phyloP scores from a whole-genome alignment of 2,797 vertebrate genomes.

The Muscicapa comitata region DNA sequence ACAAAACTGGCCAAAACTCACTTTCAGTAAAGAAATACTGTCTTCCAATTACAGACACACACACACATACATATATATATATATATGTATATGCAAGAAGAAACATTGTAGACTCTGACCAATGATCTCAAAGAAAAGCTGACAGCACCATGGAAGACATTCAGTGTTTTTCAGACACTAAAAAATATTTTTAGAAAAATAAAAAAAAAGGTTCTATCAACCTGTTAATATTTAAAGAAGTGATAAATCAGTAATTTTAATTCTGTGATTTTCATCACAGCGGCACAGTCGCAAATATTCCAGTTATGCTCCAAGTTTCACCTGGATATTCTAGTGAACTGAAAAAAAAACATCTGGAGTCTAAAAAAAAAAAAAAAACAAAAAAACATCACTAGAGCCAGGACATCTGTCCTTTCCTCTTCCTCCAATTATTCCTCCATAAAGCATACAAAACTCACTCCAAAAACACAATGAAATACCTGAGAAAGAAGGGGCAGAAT shows the following conservation, averaged over 20 bases:
- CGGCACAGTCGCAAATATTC: background rate
- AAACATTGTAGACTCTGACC: background rate
- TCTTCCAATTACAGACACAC: background rate
- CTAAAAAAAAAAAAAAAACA: background rate
- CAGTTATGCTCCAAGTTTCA: background rate
- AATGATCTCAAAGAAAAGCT: background rate
- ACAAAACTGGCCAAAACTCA: background rate
- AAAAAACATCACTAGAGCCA: background rate
- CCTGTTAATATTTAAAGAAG: background rate
- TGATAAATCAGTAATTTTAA: background rate
- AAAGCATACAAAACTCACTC: background rate
- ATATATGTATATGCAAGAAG: fast-evolving
- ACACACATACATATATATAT: fast-evolving
- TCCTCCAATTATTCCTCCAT: conserved; percentile 9
- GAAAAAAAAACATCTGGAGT: background rate
- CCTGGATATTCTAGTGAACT: background rate
- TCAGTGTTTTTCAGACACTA: background rate
- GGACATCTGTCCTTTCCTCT: background rate
- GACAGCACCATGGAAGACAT: background rate
- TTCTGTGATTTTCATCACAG: background rate
- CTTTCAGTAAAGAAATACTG: background rate
- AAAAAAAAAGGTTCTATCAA: background rate
- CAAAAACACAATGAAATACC: background rate
- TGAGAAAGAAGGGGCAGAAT: background rate
- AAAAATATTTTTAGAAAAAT: background rate